Conservation (phyloP, 2,797 vertebrate species). For the Takifugu rubripes region DNA sequence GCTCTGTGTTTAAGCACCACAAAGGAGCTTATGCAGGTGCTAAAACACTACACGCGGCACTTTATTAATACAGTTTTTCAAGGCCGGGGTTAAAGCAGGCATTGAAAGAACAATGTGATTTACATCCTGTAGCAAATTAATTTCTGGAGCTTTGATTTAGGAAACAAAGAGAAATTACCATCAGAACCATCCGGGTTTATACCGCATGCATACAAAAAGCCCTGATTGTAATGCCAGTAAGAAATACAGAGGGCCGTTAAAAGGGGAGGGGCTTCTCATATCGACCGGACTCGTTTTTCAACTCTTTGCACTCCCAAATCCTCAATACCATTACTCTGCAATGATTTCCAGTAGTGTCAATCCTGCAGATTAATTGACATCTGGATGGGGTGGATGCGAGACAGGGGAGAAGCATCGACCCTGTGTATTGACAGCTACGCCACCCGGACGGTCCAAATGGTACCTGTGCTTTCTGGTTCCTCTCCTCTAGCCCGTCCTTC, state of each 20-base stretch:
- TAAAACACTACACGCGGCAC: constrained; percentile 55
- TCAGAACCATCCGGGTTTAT: constrained; percentile 39
- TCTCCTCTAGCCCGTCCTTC: neutral
- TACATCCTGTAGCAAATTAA: constrained; percentile 60
- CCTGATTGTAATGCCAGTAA: constrained; percentile 36
- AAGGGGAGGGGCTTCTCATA: constrained; percentile 41
- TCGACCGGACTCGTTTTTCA: constrained; percentile 68
- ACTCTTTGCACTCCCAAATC: constrained; percentile 56
- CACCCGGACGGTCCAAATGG: neutral
- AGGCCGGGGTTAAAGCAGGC: constrained; percentile 59
- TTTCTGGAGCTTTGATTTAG: constrained; percentile 65
- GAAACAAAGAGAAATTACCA: constrained; percentile 62
- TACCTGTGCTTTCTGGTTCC: constrained; percentile 1
- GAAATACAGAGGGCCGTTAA: constrained; percentile 17
- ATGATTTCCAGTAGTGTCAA: constrained; percentile 71
- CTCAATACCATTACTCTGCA: constrained; percentile 65
- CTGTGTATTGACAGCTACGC: constrained; percentile 21
- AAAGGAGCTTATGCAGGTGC: constrained; percentile 73
- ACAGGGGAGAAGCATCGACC: constrained; percentile 31
- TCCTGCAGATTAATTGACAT: constrained; percentile 60
- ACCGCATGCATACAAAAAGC: constrained; percentile 52
- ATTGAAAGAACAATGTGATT: constrained; percentile 57
- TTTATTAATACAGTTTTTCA: constrained; percentile 69
- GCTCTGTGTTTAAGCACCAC: constrained; percentile 58
- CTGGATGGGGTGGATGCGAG: constrained; percentile 43